These are phyloP conservation scores for Phymorhynchus buccinoides DNA, from an alignment of 1,140 invertebrate species.

Conservation along the genomic window DNA sequence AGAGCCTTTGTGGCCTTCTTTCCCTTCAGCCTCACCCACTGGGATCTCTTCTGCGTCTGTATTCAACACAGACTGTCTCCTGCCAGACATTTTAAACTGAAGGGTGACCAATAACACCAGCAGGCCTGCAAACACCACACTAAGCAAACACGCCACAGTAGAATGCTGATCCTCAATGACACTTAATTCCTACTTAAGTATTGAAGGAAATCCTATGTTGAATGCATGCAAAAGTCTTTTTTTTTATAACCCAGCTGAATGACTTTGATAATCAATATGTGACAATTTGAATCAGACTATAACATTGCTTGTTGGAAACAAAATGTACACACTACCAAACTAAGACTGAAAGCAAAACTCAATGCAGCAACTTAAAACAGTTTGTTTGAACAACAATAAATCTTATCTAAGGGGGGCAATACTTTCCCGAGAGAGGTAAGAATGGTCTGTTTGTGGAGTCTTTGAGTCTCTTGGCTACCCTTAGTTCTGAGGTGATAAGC, in stretches of 20 bases:
- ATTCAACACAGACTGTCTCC: constrained; percentile 7
- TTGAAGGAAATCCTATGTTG: too few relatives aligned
- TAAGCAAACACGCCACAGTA: not conserved
- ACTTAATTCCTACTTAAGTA: not conserved
- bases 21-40: not conserved
- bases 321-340: not conserved
- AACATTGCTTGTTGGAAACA: not conserved
- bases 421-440: not conserved
- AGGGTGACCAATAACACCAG: not conserved
- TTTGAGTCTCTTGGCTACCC: not conserved
- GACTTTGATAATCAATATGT: not conserved
- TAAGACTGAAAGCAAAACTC: not conserved
- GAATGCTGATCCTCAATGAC: not conserved
- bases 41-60: not conserved
- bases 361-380: not conserved
- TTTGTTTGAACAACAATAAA: not conserved
- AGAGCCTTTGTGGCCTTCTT: not conserved
- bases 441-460: not conserved
- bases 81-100: constrained; percentile 31
- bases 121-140: not conserved
- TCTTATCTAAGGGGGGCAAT: not conserved
- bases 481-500: constrained; percentile 27
- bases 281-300: not conserved
- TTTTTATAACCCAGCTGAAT: too few relatives aligned
- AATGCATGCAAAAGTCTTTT: too few relatives aligned